A percentile compares a stretch with the other conserved stretches of the same genome.
These are phyloP conservation scores for Cercopithecus neglectus DNA, from an alignment of 2,797 vertebrate species.

Conservation along the genomic window DNA sequence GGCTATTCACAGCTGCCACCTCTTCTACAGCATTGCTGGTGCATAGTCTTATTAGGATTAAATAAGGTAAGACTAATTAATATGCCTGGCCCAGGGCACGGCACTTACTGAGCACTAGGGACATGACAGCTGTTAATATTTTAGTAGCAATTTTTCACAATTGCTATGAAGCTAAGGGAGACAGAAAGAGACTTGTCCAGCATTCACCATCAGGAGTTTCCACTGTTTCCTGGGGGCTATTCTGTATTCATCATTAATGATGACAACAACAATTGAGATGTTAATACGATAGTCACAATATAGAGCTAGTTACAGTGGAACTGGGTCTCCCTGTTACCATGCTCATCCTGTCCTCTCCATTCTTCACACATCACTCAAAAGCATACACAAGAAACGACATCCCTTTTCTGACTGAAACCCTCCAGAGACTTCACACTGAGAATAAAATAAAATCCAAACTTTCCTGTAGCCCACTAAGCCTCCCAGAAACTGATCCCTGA, in stretches of 20 bases:
- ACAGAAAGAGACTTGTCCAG: not conserved
- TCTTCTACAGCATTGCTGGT: slow-evolving; percentile 14
- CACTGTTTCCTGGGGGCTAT: not conserved
- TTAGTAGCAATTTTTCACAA: slow-evolving; percentile 34
- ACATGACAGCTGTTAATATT: slow-evolving; percentile 21
- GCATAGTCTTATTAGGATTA: not conserved
- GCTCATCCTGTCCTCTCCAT: not conserved
- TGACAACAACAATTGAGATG: slow-evolving; percentile 33
- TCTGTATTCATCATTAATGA: not conserved
- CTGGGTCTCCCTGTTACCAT: not conserved
- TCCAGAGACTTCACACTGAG: not conserved
- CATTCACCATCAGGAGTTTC: not conserved
- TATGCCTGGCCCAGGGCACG: not conserved
- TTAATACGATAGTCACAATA: slow-evolving; percentile 7
- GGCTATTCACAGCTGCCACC: slow-evolving; percentile 51
- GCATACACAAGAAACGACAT: not conserved
- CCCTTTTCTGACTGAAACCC: not conserved
- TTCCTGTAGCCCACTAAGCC: not conserved
- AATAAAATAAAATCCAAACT: slow-evolving; percentile 12
- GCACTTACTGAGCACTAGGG: not conserved
- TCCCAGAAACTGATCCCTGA: not conserved
- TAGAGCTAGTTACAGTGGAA: not conserved
- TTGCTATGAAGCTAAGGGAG: not conserved
- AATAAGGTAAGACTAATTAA: slow-evolving; percentile 56
- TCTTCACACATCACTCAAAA: not conserved